A percentile compares a stretch with the other conserved stretches of the same genome.
Evolutionary conservation across 2,888 invertebrate genomes (phyloP).

Genomic region (Protonemura montana): DNA sequence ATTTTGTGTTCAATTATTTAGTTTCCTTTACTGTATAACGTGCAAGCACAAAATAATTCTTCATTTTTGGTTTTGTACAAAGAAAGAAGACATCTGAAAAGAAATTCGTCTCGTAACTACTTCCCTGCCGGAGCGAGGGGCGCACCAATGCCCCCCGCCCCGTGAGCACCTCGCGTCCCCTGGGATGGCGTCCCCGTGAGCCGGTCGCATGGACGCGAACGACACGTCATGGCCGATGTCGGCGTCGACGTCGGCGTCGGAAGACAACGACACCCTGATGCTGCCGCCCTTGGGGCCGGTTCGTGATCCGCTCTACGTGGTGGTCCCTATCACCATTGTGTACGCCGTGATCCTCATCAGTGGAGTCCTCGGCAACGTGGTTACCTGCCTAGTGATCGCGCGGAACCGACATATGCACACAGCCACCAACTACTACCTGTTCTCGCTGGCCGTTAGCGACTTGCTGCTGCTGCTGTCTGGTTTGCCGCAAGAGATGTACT

Average conservation of each 20-base stretch:
- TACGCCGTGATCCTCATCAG: slow-evolving; percentile 75
- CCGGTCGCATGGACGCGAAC: neutral
- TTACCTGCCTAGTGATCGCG: slow-evolving; percentile 80
- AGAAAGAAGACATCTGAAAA: too few relatives aligned
- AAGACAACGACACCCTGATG: neutral
- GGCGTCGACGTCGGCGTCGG: neutral
- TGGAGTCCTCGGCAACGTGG: slow-evolving; percentile 79
- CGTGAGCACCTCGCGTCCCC: neutral
- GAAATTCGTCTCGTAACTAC: neutral
- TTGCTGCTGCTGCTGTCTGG: slow-evolving; percentile 77
- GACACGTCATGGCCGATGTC: neutral
- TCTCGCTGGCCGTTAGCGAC: slow-evolving; percentile 81
- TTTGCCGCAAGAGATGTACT: slow-evolving; percentile 80
- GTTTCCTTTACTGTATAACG: too few relatives aligned
- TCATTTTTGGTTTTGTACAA: too few relatives aligned
- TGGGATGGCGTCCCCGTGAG: neutral
- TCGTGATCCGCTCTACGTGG: slow-evolving; percentile 67
- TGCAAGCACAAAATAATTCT: too few relatives aligned
- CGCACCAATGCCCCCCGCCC: neutral
- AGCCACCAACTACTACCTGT: slow-evolving; percentile 83
- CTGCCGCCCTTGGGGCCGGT: slow-evolving; percentile 27
- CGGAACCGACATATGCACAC: slow-evolving; percentile 83
- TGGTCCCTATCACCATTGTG: slow-evolving; percentile 71
- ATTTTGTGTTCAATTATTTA: too few relatives aligned
- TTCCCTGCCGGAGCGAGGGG: neutral